Base-by-base conservation (phyloP, 2,113 vertebrate genomes). In the Ptilorrhoa leucosticta region DNA sequence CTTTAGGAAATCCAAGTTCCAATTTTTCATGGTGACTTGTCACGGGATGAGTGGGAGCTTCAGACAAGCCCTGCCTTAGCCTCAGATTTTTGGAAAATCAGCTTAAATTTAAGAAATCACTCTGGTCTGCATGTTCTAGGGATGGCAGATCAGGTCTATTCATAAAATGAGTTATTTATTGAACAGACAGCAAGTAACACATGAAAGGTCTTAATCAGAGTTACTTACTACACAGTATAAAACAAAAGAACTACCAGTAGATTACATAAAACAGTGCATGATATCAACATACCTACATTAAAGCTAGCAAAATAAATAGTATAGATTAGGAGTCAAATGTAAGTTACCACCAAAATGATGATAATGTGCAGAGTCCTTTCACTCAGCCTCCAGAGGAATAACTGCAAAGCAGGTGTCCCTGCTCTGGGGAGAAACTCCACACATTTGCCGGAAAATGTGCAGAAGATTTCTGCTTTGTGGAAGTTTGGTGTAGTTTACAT, bases 371-470 rank as follows among this genome's bases (percentile, higher is more conserved):
- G 20, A 64, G 40, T 64, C 30, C 28, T 42, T 64, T 64, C 10
- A 47, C 6, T 23, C 16, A 42, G 13, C 7, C 4, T 6, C 16
- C 21, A 48, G 51, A 57, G 31, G 17, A 56, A 2, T 24, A 57
- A 57, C 5, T 0, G 1, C 16, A 85, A 75, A 65, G 24, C 30
- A 66, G 42, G 35, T 0, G 0, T 18, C 39, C 7, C 48, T 72
- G 16, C 51, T 86, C 20, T 66, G 21, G 27, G 42, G 14, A 66
- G 20, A 50, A 66, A 57, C 5, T 15, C 35, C 31, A 30, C 0
- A 31, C 4, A 3, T 28, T 47, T 47, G 40, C n/a, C 20, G 7
- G 20, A 57, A 50, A 66, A 65, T 31, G 30, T 8, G 7, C 24
- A 30, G 48, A 70, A 42, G 22, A 66, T 24, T 76, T 31, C 20